Evolutionary conservation across 2,797 vertebrate genomes (phyloP).

Genomic region (Chlorospingus semifuscus): DNA sequence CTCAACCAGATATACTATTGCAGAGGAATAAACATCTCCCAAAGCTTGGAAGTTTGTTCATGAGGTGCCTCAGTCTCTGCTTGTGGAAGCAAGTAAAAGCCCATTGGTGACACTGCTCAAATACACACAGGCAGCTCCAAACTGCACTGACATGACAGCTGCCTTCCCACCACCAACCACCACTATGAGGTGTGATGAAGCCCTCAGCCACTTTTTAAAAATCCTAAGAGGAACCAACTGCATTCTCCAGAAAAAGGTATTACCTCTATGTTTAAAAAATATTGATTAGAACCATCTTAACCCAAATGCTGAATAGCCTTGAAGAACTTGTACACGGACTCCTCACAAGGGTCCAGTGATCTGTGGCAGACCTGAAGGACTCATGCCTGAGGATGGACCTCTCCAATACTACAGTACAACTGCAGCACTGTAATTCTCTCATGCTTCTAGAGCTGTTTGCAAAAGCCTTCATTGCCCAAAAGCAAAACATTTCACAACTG

Average conservation of each 20-base stretch:
- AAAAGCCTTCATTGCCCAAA: neutral
- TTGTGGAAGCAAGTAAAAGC: neutral
- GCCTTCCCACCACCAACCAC: neutral
- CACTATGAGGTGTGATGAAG: accelerated
- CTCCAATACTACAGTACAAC: neutral
- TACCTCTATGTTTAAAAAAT: neutral
- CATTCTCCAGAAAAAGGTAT: neutral
- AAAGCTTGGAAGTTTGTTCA: neutral
- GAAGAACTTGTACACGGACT: accelerated
- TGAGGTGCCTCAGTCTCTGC: neutral
- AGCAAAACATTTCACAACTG: neutral
- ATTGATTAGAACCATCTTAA: neutral
- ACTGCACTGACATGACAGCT: neutral
- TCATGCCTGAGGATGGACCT: neutral
- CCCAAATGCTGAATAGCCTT: neutral
- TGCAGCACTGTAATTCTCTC: neutral
- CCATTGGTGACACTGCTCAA: neutral
- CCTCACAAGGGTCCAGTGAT: neutral
- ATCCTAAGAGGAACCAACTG: neutral
- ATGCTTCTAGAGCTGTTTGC: neutral
- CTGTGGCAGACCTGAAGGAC: neutral
- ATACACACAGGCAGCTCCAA: neutral
- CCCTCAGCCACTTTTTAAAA: neutral
- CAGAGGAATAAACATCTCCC: neutral
- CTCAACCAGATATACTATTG: neutral